Conservation (phyloP, 2,113 vertebrate genomes). For the Podiceps cristatus region DNA sequence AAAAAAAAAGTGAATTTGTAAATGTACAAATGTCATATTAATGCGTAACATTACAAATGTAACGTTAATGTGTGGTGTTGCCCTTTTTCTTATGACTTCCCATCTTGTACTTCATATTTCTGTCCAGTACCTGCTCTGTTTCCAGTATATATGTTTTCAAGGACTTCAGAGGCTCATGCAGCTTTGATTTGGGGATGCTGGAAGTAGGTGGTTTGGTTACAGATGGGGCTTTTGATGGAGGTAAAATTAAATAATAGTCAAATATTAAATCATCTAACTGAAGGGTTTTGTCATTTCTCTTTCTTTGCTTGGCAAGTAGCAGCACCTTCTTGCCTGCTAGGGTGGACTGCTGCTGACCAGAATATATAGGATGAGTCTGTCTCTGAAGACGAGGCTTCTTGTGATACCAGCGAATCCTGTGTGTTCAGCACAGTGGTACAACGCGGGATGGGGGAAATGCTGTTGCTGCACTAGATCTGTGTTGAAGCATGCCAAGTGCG, state of each 20-base stretch:
- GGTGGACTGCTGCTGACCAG: neutral
- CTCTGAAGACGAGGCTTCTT: neutral
- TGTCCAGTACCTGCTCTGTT: neutral
- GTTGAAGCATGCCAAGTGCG: rapidly evolving
- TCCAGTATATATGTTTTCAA: neutral
- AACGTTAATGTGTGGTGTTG: neutral
- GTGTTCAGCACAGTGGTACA: neutral
- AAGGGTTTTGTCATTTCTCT: neutral
- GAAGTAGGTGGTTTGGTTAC: neutral
- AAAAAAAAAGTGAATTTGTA: neutral
- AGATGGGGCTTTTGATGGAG: neutral
- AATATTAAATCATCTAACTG: neutral
- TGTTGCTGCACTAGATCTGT: rapidly evolving
- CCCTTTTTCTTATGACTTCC: neutral
- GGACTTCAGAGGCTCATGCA: neutral
- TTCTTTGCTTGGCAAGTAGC: neutral
- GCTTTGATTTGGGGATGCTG: neutral
- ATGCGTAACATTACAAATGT: too few relatives aligned
- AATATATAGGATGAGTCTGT: rapidly evolving
- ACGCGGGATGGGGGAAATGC: too few relatives aligned
- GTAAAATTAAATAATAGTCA: neutral
- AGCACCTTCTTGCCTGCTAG: neutral
- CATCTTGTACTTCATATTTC: neutral
- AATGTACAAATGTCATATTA: too few relatives aligned
- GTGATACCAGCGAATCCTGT: rapidly evolving